Percentiles rank a stretch among this genome's conserved stretches.
Evolutionary conservation across 2,888 invertebrate genomes (phyloP).

Genomic region (Cantharis flavilabris): DNA sequence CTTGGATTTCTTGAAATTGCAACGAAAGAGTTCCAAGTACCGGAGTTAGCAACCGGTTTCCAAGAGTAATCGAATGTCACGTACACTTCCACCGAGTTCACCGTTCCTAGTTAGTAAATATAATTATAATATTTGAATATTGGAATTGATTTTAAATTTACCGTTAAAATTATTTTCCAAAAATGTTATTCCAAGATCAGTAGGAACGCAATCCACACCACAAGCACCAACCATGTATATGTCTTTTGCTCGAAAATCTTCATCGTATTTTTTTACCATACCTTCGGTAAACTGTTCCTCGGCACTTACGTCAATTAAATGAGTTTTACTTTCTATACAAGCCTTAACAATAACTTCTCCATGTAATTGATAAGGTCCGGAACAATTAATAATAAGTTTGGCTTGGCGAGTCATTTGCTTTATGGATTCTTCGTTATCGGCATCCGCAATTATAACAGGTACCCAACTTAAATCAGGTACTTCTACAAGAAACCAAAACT

Average conservation of each 20-base stretch:
- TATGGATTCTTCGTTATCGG: constrained; percentile 73
- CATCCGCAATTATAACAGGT: constrained; percentile 78
- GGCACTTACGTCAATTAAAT: constrained; percentile 92
- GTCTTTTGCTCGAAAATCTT: constrained; percentile 73
- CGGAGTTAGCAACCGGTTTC: constrained; percentile 70
- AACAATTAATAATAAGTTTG: constrained; percentile 67
- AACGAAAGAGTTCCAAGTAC: constrained; percentile 90
- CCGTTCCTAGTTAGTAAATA: constrained; percentile 58
- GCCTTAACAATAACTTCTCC: constrained; percentile 91
- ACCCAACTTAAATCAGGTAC: constrained; percentile 64
- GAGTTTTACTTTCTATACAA: constrained; percentile 73
- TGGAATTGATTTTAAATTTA: constrained; percentile 31
- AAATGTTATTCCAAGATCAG: constrained; percentile 84
- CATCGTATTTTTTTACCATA: constrained; percentile 74
- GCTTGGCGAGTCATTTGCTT: constrained; percentile 79
- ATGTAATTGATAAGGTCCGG: constrained; percentile 86
- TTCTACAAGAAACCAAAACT: constrained; percentile 41
- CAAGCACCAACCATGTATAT: constrained; percentile 89
- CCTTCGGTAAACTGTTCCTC: constrained; percentile 70
- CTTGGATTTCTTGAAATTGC: constrained; percentile 69
- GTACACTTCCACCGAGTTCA: constrained; percentile 80
- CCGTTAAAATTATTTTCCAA: constrained; percentile 79
- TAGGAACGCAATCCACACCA: constrained; percentile 93
- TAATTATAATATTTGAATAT: background rate
- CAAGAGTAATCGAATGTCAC: constrained; percentile 49